phyloP scores from a whole-genome alignment of 2,797 vertebrate genomes.

The Cossypha polioptera region DNA sequence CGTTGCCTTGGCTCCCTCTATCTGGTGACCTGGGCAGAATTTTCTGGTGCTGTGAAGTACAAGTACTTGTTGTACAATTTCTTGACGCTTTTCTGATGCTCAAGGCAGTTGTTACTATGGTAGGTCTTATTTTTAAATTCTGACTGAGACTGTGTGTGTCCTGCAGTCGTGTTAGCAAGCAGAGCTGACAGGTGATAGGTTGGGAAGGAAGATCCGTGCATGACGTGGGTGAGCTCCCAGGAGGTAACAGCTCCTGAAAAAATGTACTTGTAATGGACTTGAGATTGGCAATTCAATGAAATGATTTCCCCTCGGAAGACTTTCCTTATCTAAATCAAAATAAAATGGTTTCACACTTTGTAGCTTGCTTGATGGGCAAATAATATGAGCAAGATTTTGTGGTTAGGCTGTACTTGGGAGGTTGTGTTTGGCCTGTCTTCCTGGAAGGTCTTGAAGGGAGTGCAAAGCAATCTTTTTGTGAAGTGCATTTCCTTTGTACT shows the following conservation, averaged over 20 bases:
- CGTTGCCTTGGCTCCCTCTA: constrained; percentile 34
- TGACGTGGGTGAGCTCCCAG: neutral
- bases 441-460: neutral
- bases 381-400: constrained; percentile 6
- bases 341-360: constrained; percentile 44
- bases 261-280: neutral
- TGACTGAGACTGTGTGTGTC: neutral
- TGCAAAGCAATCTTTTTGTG: neutral
- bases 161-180: neutral
- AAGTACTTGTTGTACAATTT: constrained; percentile 48
- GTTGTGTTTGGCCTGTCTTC: neutral
- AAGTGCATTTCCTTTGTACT: neutral
- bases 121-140: constrained; percentile 39
- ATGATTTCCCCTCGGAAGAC: neutral
- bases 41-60: constrained; percentile 66
- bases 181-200: neutral
- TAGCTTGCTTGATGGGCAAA: constrained; percentile 41
- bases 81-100: constrained; percentile 52
- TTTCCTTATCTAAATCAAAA: neutral
- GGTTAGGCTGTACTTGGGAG: neutral
- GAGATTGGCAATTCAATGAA: constrained; percentile 2
- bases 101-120: constrained; percentile 37
- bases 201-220: neutral
- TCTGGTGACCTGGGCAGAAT: constrained; percentile 43
- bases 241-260: neutral